These are phyloP conservation scores for Condylura cristata DNA, from an alignment of 2,113 vertebrate genomes.

Conservation along the genomic window DNA sequence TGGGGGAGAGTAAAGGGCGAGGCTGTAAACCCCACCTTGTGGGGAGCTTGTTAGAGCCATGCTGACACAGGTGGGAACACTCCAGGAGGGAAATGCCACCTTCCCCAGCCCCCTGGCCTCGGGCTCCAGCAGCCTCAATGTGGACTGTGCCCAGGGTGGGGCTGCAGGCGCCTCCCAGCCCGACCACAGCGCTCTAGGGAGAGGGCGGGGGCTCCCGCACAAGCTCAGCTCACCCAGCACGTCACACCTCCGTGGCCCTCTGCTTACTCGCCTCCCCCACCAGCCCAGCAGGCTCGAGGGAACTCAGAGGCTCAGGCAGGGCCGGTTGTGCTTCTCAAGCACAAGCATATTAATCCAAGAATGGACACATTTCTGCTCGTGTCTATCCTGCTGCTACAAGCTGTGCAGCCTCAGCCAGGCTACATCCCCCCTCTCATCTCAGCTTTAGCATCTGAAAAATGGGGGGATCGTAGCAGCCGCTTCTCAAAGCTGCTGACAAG, in stretches of 20 bases:
- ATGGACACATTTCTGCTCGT: not conserved
- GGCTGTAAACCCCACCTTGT: too few relatives aligned
- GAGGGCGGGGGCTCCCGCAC: not conserved
- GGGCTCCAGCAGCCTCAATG: not conserved
- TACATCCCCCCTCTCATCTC: not conserved
- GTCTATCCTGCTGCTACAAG: not conserved
- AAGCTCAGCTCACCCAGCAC: not conserved
- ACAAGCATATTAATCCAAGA: accelerated
- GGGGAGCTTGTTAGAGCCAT: too few relatives aligned
- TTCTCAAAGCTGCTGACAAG: not conserved
- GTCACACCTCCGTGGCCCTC: not conserved
- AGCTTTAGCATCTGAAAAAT: not conserved
- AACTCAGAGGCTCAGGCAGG: not conserved
- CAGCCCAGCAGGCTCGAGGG: not conserved
- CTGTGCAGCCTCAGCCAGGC: not conserved
- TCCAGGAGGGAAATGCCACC: not conserved
- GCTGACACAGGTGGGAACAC: not conserved
- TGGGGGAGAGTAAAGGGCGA: too few relatives aligned
- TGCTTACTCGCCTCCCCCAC: too few relatives aligned
- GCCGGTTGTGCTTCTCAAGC: too few relatives aligned
- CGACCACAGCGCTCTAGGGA: not conserved
- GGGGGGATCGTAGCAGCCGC: not conserved
- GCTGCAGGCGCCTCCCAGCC: not conserved
- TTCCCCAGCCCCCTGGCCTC: not conserved
- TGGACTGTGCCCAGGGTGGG: accelerated